Evolutionary conservation across 2,888 invertebrate species (phyloP), one percentile per base, ranked within the genome.

Genomic region (Apamea epomidion): DNA sequence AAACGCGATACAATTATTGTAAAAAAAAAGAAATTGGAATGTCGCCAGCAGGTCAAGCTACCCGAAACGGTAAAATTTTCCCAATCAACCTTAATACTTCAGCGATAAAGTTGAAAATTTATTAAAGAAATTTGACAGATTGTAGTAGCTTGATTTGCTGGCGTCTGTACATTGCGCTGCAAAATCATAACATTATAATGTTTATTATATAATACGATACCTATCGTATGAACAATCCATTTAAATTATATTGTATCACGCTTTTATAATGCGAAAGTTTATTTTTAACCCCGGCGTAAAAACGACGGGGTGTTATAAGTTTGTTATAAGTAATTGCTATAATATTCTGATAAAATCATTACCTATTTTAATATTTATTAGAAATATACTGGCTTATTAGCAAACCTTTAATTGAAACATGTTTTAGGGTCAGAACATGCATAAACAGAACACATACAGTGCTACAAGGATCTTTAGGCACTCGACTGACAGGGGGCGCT

Each of bases 151-250:
- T 48, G 48, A 48, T 3, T 2, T 48, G 48, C 48, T 48, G 48
- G 12, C 48, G 48, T 48, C 48, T 3, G 48, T 48, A 42, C 80
- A 65, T 76, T 78, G 72, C 60, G 74, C 51, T 73, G 21, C 18
- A 48, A n/a, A 48, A 76, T 60, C 1, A 60, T 58, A 25, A 58
- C 12, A 58, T 58, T 58, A n/a, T 58, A n/a, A 58, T 12, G 12
- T 58, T 58, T 58, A 58, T 25, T 58, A 58, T 25, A 10, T 58
- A 58, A 25, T 25, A 58, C 58, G 25, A n/a, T 58, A 58, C 0
- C 25, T 25, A n/a, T 32, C 32, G 32, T 32, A 32, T n/a, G 10
- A 58, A 58, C 69, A 45, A 65, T 21, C 45, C 14, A 12, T 64
- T 67, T 51, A 67, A 10, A n/a, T 54, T 32, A 16, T 18, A 42